These are phyloP conservation scores for Gymnorhina tibicen DNA, from an alignment of 2,113 vertebrate species.

Conservation along the genomic window DNA sequence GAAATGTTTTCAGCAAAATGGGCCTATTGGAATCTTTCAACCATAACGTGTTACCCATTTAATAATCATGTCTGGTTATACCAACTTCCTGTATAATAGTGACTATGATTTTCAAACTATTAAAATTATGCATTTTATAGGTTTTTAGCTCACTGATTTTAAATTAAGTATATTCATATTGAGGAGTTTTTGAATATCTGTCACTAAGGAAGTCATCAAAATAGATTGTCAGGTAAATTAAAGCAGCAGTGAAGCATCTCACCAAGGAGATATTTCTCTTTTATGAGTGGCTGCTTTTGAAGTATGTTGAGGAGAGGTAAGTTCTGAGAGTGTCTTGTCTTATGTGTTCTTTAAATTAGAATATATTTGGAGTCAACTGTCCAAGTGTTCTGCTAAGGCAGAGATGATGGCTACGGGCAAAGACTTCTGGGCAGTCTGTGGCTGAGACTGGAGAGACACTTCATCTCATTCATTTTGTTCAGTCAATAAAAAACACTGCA, in stretches of 20 bases:
- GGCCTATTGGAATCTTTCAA: slow-evolving; percentile 1
- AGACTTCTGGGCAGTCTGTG: not conserved
- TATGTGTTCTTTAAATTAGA: not conserved
- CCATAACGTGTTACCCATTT: not conserved
- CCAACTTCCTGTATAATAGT: not conserved
- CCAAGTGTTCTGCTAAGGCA: not conserved
- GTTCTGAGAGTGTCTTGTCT: not conserved
- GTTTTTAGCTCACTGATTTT: slow-evolving; percentile 35
- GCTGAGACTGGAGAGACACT: not conserved
- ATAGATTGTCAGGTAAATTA: slow-evolving; percentile 15
- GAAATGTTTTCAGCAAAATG: slow-evolving; percentile 10
- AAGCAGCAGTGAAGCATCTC: not conserved
- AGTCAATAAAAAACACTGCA: not conserved
- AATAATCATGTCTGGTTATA: slow-evolving; percentile 7
- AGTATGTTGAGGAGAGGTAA: not conserved
- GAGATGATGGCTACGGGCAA: not conserved
- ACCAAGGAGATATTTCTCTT: not conserved
- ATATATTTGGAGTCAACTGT: not conserved
- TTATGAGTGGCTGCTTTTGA: not conserved
- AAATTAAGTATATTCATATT: not conserved
- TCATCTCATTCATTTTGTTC: not conserved
- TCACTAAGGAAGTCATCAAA: slow-evolving; percentile 9
- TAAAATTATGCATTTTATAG: slow-evolving; percentile 26
- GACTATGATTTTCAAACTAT: slow-evolving; percentile 14
- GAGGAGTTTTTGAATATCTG: slow-evolving; percentile 7